Base-by-base conservation (phyloP, 1,140 invertebrate genomes). In the Stegodyphus dumicola region DNA sequence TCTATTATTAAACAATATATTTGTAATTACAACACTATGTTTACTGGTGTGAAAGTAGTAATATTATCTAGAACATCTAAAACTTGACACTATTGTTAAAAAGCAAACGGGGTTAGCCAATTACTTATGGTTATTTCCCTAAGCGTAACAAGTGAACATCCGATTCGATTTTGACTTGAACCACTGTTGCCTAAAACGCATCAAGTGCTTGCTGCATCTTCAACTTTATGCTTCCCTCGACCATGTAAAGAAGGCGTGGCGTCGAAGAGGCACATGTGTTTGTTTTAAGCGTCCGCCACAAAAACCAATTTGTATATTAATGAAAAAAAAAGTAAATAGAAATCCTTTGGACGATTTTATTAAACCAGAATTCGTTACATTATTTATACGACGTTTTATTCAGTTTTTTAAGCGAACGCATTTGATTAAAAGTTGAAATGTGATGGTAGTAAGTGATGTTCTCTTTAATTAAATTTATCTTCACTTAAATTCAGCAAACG, bases 271-370 rank as follows among this genome's bases (percentile, higher is more conserved):
- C 64, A 74, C 49, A 76, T 51, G 81, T 85, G 81, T 85, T 85
- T 85, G 80, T 85, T 77, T 84, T 85, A 85, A 85, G 64, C 65
- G 53, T 49, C 66, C 17, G 18, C 65, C 65, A 56, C 33, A 76
- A 85, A 85, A 77, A 85, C 73, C 74, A 85, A 85, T 85, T 85
- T 85, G 81, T 85, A 85, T 85, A 85, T 85, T 85, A 85, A 85
- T 85, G 81, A 85, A 85, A 81, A 77, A 77, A 74, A 73, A 75
- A 80, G 71, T 66, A 75, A 83, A 83, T 69, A 76, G 52, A 13
- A 85, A 56, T 85, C 56, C 51, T 17, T 6, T 66, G 18, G 74
- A 76, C 49, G 71, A 77, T 85, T 85, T 76, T 85, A 85, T 85
- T 85, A 85, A 85, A 85, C 77, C 52, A 48, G 51, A 81, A 81